Evolutionary conservation across 1,140 invertebrate species (phyloP), one percentile per base, ranked within the genome.

Genomic region (Eciton burchellii): DNA sequence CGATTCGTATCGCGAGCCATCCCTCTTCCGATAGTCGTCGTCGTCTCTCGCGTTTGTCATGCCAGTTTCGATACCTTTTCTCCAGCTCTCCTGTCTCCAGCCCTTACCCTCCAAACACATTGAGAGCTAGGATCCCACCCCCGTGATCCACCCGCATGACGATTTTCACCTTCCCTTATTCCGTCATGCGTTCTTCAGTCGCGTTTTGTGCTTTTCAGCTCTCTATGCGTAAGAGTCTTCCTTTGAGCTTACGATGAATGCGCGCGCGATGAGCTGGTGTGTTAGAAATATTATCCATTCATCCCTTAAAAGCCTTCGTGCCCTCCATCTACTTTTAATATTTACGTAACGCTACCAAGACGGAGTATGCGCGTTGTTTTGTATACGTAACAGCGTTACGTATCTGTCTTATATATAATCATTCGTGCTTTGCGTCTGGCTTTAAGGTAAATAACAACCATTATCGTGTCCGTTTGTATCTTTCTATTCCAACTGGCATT

Each of bases 21-120:
- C n/a, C 1, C n/a, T 29, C n/a, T 62, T 43, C 21, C 59, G 3
- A 6, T n/a, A n/a, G 19, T 19, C 6, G 43, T 1, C 12, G 19
- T 14, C 35, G 21, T 14, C 29, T 71, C 35, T 19, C 19, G 29
- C 12, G 4, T 5, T n/a, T 72, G 43, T 73, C 59, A 73, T 73
- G 26, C n/a, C 21, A 24, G 9, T 63, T 65, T 65, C 59, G 43
- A 35, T 35, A 76, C 43, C n/a, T n/a, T 41, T 52, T 29, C 1
- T 3, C 5, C 43, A 35, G 19, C 19, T 52, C 35, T 26, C n/a
- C 43, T 35, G 24, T 47, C 41, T 71, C 12, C 26, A 45, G 35
- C 16, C 57, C 26, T 73, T 73, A 59, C 14, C 9, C 54, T 59
- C 43, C 11, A 73, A 26, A 43, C 21, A 2, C 5, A n/a, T 4